Percentiles rank a stretch among this genome's conserved stretches.
phyloP scores from a whole-genome alignment of 2,888 invertebrate species.

The Dolichomitus sp. region DNA sequence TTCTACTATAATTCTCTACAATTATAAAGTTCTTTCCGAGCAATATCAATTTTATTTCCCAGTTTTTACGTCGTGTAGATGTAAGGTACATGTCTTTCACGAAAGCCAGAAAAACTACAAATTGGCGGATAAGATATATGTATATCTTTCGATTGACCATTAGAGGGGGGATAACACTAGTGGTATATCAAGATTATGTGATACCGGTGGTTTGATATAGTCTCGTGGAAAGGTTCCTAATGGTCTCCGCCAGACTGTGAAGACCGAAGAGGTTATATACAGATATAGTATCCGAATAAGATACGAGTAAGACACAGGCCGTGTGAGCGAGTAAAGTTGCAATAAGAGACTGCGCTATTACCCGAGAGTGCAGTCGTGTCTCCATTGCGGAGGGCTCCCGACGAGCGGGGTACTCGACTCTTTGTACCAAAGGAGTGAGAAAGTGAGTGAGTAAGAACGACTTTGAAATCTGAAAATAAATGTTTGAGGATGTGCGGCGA shows the following conservation, averaged over 20 bases:
- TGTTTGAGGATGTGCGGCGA: slow-evolving; percentile 51
- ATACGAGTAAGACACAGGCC: slow-evolving; percentile 15
- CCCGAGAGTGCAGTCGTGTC: slow-evolving; percentile 25
- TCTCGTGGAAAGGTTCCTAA: slow-evolving; percentile 22
- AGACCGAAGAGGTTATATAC: neutral
- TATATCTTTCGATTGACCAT: neutral
- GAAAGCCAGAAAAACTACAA: neutral
- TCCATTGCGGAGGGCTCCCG: neutral
- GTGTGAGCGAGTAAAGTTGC: neutral
- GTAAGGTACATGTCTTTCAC: neutral
- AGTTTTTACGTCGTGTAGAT: neutral
- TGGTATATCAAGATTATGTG: slow-evolving; percentile 5
- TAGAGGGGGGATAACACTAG: neutral
- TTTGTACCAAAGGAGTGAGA: neutral
- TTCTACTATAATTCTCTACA: too few relatives aligned
- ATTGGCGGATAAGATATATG: neutral
- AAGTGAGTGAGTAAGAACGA: neutral
- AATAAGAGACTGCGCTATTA: slow-evolving; percentile 30
- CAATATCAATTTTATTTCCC: too few relatives aligned
- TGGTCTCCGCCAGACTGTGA: neutral
- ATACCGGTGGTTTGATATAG: neutral
- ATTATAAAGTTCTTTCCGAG: too few relatives aligned
- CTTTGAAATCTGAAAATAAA: slow-evolving; percentile 61
- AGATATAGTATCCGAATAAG: neutral
- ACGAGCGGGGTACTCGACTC: neutral